Percentiles rank a stretch among this genome's conserved stretches.
Conservation (phyloP, 2,797 vertebrate genomes). For the Crocidura indochinensis region DNA sequence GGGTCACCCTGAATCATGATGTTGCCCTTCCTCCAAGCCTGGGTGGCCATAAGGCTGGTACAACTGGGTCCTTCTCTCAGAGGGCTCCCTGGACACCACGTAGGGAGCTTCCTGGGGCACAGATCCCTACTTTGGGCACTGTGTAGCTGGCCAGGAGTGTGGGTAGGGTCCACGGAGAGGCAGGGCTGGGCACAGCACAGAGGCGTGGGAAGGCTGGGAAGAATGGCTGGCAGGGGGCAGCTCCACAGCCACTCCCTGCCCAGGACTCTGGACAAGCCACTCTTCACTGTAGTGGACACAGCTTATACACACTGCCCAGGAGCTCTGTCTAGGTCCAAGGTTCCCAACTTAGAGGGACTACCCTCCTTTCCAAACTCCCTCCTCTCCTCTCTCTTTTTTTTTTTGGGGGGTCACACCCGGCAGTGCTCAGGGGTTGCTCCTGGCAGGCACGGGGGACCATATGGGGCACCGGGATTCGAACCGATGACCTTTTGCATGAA, state of each 20-base stretch:
- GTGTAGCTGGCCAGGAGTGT: no score
- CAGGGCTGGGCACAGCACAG: fast-evolving
- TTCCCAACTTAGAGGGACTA: no score
- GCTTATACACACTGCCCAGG: neutral
- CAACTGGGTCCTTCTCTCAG: neutral
- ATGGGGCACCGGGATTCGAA: no score
- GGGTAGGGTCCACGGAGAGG: neutral
- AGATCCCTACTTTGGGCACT: neutral
- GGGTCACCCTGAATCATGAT: no score
- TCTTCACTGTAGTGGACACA: neutral
- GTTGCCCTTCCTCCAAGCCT: neutral
- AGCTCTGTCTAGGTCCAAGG: no score
- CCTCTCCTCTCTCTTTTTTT: no score
- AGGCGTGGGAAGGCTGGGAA: neutral
- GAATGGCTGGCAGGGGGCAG: neutral
- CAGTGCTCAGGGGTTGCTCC: no score
- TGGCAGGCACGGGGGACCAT: no score
- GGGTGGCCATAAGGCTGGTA: neutral
- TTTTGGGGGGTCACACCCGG: no score
- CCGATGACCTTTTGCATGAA: no score
- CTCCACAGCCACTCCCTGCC: neutral
- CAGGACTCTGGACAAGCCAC: conserved; percentile 24
- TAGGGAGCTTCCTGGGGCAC: neutral
- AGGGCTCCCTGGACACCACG: neutral
- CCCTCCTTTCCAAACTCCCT: no score